phyloP scores from a whole-genome alignment of 2,797 vertebrate genomes.

The Microctenopoma stevenorrisi region DNA sequence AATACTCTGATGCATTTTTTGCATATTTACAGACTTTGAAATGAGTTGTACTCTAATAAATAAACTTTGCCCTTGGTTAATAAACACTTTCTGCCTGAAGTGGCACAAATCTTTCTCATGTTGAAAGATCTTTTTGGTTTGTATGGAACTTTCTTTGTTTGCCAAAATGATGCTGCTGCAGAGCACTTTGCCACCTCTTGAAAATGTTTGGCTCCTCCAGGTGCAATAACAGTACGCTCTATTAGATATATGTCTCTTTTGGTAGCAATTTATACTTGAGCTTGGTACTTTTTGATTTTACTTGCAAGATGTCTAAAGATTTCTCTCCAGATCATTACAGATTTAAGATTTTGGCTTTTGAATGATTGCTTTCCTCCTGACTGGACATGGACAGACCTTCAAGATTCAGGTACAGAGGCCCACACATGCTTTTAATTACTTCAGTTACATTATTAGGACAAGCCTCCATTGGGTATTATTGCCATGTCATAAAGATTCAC shows the following conservation, averaged over 20 bases:
- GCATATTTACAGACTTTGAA: too few relatives aligned
- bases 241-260: conserved; percentile 5
- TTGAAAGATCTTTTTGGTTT: not conserved
- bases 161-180: not conserved
- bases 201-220: not conserved
- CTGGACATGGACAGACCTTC: not conserved
- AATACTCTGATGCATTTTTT: too few relatives aligned
- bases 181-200: not conserved
- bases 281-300: not conserved
- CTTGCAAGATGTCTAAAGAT: not conserved
- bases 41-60: too few relatives aligned
- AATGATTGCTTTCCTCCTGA: too few relatives aligned
- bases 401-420: not conserved
- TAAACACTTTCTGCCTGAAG: too few relatives aligned
- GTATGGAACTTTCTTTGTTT: too few relatives aligned
- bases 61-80: too few relatives aligned
- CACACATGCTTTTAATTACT: not conserved
- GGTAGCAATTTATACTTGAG: not conserved
- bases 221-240: not conserved
- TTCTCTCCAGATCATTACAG: not conserved
- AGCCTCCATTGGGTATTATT: too few relatives aligned
- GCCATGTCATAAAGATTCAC: too few relatives aligned
- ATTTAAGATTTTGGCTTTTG: too few relatives aligned
- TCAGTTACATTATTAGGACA: not conserved
- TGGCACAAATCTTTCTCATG: too few relatives aligned